A percentile compares a stretch with the other conserved stretches of the same genome.
phyloP scores from a whole-genome alignment of 2,888 invertebrate species.

The Patella ulyssiponensis region DNA sequence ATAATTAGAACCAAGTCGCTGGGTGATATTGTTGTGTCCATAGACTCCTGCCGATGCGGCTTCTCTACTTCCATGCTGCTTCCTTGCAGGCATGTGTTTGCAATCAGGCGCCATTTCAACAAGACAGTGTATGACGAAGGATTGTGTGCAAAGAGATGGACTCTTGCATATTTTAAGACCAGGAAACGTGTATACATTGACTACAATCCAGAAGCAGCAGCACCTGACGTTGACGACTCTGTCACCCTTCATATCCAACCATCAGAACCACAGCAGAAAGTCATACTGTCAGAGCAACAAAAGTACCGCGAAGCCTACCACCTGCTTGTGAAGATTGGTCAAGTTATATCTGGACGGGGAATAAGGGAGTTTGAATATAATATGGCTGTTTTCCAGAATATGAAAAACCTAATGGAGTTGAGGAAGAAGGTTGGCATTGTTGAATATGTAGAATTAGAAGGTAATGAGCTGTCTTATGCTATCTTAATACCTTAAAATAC shows the following conservation, averaged over 20 bases:
- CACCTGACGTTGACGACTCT: constrained; percentile 3
- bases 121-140: background rate
- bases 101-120: background rate
- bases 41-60: constrained; percentile 17
- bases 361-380: background rate
- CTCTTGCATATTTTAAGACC: background rate
- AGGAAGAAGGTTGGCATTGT: background rate
- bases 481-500: too few relatives aligned
- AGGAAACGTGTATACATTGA: background rate
- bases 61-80: constrained; percentile 26
- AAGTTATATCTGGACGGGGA: background rate
- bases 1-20: background rate
- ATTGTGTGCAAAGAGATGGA: constrained; percentile 23
- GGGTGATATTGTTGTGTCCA: background rate
- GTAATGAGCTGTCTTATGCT: background rate
- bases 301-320: background rate
- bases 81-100: constrained; percentile 31
- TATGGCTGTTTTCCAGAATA: background rate
- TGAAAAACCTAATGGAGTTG: background rate
- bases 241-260: background rate
- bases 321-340: background rate
- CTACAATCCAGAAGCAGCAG: background rate
- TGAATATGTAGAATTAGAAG: background rate
- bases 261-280: background rate
- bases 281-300: background rate